Percentiles rank a stretch among this genome's conserved stretches.
Evolutionary conservation across 2,113 vertebrate species (phyloP).

Genomic region (Lepisosteus oculatus): DNA sequence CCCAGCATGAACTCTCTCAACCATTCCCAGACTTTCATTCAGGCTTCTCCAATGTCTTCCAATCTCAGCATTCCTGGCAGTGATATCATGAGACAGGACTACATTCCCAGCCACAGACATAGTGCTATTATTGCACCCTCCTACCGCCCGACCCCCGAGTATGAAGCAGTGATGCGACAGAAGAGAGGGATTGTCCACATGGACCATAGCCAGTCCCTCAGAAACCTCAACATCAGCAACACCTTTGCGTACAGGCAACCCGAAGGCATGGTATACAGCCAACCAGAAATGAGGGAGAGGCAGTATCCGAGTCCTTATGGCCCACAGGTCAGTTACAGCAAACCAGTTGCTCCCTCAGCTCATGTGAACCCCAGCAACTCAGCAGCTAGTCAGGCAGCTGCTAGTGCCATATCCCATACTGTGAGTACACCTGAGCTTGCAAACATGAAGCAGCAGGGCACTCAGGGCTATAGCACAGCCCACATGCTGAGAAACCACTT

Average conservation of each 20-base stretch:
- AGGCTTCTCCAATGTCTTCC: conserved; percentile 89
- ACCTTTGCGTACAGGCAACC: conserved; percentile 86
- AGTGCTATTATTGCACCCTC: conserved; percentile 93
- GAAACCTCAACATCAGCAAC: conserved; percentile 91
- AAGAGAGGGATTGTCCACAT: conserved; percentile 73
- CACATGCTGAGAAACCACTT: conserved; percentile 83
- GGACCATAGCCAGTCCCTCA: conserved; percentile 90
- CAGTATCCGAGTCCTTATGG: conserved; percentile 68
- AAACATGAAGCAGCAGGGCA: conserved; percentile 77
- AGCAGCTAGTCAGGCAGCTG: conserved; percentile 45
- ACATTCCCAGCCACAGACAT: conserved; percentile 90
- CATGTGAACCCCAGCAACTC: conserved; percentile 51
- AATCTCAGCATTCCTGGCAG: conserved; percentile 89
- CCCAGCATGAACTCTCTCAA: conserved; percentile 91
- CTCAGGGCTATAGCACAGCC: conserved; percentile 58
- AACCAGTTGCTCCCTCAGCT: conserved; percentile 61
- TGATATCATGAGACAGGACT: conserved; percentile 88
- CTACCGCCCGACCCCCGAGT: conserved; percentile 91
- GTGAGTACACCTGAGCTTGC: conserved; percentile 93
- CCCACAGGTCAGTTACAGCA: conserved; percentile 73
- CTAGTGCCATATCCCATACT: conserved; percentile 87
- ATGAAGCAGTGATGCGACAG: conserved; percentile 92
- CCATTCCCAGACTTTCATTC: conserved; percentile 85
- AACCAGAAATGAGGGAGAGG: conserved; percentile 89
- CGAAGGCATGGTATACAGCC: conserved; percentile 88